Percentiles rank a stretch among this genome's conserved stretches.
Conservation (phyloP, 1,140 invertebrate species). For the Apis florea region DNA sequence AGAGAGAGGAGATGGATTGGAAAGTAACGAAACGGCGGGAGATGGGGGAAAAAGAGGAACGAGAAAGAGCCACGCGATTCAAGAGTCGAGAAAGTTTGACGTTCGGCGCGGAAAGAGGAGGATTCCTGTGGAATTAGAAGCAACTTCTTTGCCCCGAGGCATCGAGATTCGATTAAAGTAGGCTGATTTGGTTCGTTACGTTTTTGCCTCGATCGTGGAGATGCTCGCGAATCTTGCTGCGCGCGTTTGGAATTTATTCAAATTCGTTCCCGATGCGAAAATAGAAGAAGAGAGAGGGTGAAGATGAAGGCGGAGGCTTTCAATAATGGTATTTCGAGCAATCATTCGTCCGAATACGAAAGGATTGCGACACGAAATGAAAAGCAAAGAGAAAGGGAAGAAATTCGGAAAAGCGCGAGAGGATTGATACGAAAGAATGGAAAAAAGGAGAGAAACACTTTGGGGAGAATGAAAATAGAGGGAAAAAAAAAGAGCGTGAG, state of each 20-base stretch:
- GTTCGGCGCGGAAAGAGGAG: background rate
- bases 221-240: background rate
- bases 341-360: too few species aligned
- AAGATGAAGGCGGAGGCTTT: too few species aligned
- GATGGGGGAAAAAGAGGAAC: background rate
- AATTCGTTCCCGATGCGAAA: background rate
- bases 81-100: background rate
- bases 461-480: background rate
- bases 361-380: background rate
- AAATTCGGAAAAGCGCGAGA: background rate
- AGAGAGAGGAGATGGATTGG: background rate
- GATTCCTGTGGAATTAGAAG: slow-evolving; percentile 17
- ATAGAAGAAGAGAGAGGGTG: background rate
- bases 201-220: background rate
- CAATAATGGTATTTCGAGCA: too few species aligned
- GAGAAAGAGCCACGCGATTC: background rate
- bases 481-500: background rate
- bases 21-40: slow-evolving; percentile 18
- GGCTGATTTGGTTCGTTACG: background rate
- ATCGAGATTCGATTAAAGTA: background rate
- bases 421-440: background rate
- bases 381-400: too few species aligned
- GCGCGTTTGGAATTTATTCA: background rate
- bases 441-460: background rate
- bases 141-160: background rate